Base-by-base conservation (phyloP, 2,797 vertebrate species). In the Acrossocheilus fasciatus region DNA sequence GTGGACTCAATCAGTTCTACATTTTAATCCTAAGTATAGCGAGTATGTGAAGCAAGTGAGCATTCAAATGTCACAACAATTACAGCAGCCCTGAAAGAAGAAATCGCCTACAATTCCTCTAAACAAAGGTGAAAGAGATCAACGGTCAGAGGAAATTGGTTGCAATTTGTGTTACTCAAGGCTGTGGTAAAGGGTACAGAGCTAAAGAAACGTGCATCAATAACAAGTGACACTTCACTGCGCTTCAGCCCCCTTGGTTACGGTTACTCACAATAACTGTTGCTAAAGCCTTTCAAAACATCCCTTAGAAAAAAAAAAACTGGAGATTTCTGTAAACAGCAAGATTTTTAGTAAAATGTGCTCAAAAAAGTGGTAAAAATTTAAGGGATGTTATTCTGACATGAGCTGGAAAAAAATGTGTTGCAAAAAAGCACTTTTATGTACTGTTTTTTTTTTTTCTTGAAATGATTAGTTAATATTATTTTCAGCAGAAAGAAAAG, bases 111-210 rank as follows among this genome's bases (percentile, higher is more conserved):
- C 36, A 64, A 81, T 36, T 75, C 7, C 26, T 50, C 72, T 66
- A 47, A 23, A 76, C 12, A 50, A 84, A 84, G 41, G 57, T 84
- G 20, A 84, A 75, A 84, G 54, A 50, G 2, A 41, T 23, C n/a
- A 43, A 76, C 72, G 23, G 43, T 84, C 64, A 84, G 8, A 76
- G 73, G 82, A 76, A 84, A 76, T 52, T 26, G 30, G 73, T 84
- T 68, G 72, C 82, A 68, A 47, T 84, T 84, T 50, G 18, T 36
- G 82, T 83, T 83, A 73, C 73, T 41, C 82, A 84, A 84, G 73
- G 20, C 36, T 76, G 72, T 84, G 43, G 57, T 62, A 66, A 76
- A 47, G 57, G 11, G 54, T 62, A 36, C 41, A 23, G 8, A 52
- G 57, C 57, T 50, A 62, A 84, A 76, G 30, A 76, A 64, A 76